These are phyloP conservation scores for Gasteruption jaculator DNA, from an alignment of 2,888 invertebrate species.

Conservation along the genomic window DNA sequence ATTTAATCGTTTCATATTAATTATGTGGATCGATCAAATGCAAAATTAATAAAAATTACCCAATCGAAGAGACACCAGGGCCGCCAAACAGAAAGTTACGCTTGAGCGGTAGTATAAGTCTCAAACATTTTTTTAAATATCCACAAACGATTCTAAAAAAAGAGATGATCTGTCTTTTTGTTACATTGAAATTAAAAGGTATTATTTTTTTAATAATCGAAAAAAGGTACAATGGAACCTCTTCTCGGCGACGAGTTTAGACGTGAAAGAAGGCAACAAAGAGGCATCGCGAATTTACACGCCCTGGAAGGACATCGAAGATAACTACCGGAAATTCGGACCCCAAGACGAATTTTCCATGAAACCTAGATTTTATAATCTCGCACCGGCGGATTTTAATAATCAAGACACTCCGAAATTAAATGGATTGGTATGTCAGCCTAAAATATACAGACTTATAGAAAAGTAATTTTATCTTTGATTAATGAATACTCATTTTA, in stretches of 20 bases:
- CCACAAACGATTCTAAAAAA: neutral
- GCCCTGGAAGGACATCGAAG: slow-evolving; percentile 72
- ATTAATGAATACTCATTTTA: too few species aligned
- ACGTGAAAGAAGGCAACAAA: slow-evolving; percentile 55
- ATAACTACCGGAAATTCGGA: slow-evolving; percentile 63
- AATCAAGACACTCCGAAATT: slow-evolving; percentile 84
- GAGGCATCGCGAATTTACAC: slow-evolving; percentile 62
- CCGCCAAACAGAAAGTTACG: slow-evolving; percentile 43
- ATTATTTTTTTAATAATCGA: too few species aligned
- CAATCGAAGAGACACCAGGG: slow-evolving; percentile 45
- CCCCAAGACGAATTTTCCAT: slow-evolving; percentile 65
- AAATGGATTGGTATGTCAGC: slow-evolving; percentile 63
- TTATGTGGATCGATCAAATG: slow-evolving; percentile 34
- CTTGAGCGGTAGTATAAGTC: slow-evolving; percentile 49
- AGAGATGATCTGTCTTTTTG: too few species aligned
- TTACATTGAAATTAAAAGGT: slow-evolving; percentile 1
- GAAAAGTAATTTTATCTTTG: too few species aligned
- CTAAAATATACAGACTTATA: neutral
- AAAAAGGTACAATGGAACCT: slow-evolving; percentile 76
- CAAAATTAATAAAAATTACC: slow-evolving; percentile 34
- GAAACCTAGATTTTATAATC: slow-evolving; percentile 87
- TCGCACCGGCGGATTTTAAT: slow-evolving; percentile 73
- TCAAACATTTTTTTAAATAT: slow-evolving; percentile 33
- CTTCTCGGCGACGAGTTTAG: slow-evolving; percentile 64
- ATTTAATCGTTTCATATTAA: slow-evolving; percentile 15